Evolutionary conservation across 2,797 vertebrate species (phyloP), one percentile per base, ranked within the genome.

Genomic region (Microctenopoma stevenorrisi): DNA sequence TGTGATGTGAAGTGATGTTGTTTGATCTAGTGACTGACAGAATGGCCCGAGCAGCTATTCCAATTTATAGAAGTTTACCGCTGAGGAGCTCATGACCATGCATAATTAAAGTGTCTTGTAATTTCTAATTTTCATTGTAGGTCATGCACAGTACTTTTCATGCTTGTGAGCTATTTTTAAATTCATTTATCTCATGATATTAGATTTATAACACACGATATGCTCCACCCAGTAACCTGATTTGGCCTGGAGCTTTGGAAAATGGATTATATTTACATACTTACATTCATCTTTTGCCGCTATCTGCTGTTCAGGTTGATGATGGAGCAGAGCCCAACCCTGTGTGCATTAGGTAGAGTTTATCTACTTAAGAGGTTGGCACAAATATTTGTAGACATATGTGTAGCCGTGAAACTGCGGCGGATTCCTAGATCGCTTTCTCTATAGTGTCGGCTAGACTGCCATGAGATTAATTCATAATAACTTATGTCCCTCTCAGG

Each of bases 171-270:
- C 64, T 65, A 70, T 70, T 64, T 46, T 56, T 26, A 33, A 64
- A 64, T 79, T 73, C 11, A 64, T 85, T 77, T 48, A 50, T 22
- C 58, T 30, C 35, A 25, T 30, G 67, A 76, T 58, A 50, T 63
- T 54, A 33, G 63, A 82, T 87, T 35, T 81, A 55, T 66, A 72
- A 77, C 59, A 49, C 64, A 37, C 37, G 46, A 72, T 71, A 56
- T 12, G 6, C 57, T 58, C 49, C 44, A 50, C 64, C 59, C 38
- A n/a, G 59, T 76, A 18, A 35, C 13, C 37, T 38, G 50, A 50
- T 50, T 68, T 3, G 3, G 33, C 65, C 16, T 49, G 47, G 35
- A 57, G 18, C 44, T 68, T 16, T 58, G 37, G 11, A 25, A 25
- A 13, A 11, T 43, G 13, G 47, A 61, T 25, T 25, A 38, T 64